Evolutionary conservation across 1,140 invertebrate species (phyloP).

Genomic region (Pseudomyrmex concolor): DNA sequence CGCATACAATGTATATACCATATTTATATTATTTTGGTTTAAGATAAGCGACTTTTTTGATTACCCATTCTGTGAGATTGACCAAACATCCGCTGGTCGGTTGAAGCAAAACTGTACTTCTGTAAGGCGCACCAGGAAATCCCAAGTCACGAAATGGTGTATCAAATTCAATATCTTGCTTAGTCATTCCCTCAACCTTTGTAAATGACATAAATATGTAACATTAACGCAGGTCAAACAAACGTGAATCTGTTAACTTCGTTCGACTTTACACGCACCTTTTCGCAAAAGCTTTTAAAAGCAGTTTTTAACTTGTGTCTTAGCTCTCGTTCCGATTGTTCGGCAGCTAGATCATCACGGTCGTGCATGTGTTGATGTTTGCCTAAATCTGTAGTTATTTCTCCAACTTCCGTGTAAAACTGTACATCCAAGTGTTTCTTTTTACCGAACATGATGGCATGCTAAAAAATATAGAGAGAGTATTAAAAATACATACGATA

Average conservation of each 20-base stretch:
- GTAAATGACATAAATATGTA: conserved; percentile 3
- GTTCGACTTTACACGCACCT: conserved; percentile 84
- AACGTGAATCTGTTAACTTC: background rate
- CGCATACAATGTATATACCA: background rate
- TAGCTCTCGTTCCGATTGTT: conserved; percentile 98
- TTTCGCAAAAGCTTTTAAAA: conserved; percentile 99
- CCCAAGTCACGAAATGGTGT: conserved; percentile 98
- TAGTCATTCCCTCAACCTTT: conserved; percentile 96
- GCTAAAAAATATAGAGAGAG: conserved; percentile 84
- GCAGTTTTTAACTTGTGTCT: conserved; percentile 98
- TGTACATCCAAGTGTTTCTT: conserved; percentile 99
- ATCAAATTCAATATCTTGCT: conserved; percentile 99
- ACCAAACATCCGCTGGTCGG: conserved; percentile 98
- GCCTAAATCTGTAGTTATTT: conserved; percentile 99
- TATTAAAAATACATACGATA: background rate
- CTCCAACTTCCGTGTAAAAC: conserved; percentile 99
- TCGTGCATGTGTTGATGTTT: conserved; percentile 99
- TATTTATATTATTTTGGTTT: conserved; percentile 7
- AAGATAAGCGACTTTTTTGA: conserved; percentile 36
- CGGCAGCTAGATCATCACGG: conserved; percentile 98
- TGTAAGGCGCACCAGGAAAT: conserved; percentile 98
- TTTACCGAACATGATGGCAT: conserved; percentile 99
- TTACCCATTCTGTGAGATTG: conserved; percentile 98
- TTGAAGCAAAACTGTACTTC: conserved; percentile 97
- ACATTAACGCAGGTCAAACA: background rate